Evolutionary conservation across 2,888 invertebrate species (phyloP), one percentile per base, ranked within the genome.

Genomic region (Hipparchia semele): DNA sequence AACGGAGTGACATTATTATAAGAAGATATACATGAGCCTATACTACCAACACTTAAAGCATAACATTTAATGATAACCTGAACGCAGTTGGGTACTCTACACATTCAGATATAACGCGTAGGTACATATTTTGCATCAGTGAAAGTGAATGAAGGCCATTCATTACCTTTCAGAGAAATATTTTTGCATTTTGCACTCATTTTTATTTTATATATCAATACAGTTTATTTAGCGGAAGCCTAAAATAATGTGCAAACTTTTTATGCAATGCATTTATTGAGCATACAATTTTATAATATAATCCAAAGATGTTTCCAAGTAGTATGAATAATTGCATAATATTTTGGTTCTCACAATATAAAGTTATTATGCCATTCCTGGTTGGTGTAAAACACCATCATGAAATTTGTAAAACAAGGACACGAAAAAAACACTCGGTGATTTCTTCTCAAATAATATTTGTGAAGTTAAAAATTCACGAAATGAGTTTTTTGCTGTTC

Each of bases 141-240:
- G 74, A 75, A 75, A 75, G 74, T 70, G 59, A 51, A 12, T 59
- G 70, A 68, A 72, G 74, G 74, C 64, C 72, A 70, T 62, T 33
- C 33, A 10, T 23, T 53, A n/a, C 33, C 65, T 53, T 53, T 64
- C 45, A 58, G 23, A 58, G 13, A 58, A 0, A 58, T 58, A 58
- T 58, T 13, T 58, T 23, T 58, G 58, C 13, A 58, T 8, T 58
- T 9, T 13, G 58, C 23, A 6, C 59, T 60, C 59, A 39, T 60
- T 60, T 60, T 33, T 59, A 0, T 13, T 13, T 56, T 54, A 13
- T 56, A 10, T 12, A n/a, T 23, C 23, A 23, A 23, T 23, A n/a
- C 54, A 54, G 6, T 6, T 54, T 54, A 12, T 54, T n/a, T 54
- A 54, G n/a, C 12, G 5, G 54, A 54, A 54, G 1, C 56, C 1